Base-by-base conservation (phyloP, 2,113 vertebrate species). In the Rhea pennata region DNA sequence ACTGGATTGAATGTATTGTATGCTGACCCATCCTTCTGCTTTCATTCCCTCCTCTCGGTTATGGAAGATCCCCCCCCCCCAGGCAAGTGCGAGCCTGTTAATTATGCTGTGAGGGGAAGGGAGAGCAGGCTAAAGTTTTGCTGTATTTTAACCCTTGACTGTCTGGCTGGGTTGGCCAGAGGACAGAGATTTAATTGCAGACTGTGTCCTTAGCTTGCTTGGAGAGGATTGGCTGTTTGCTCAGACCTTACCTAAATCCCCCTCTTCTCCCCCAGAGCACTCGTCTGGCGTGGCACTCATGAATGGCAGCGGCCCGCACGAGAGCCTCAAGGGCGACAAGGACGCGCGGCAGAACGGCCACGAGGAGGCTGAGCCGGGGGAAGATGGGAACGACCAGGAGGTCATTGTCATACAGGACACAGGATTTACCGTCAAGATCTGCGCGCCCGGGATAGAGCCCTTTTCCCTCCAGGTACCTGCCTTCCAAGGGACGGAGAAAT, bases 401-500 rank as follows among this genome's bases (percentile, higher is more conserved):
- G 99, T 99, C 95, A 99, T 99, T 15, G 99, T 99, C 92, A 99
- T 99, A 93, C 99, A 99, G 98, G 99, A 99, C 97, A 99, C 99
- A 0, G 99, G 99, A 87, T 99, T 99, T 95, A 99, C 98, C 2
- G 99, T 99, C 85, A 99, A 99, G 98, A 99, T 99, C 95, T 99
- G 99, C 83, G 99, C 98, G 1, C 99, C 99, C 0, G 99, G 98
- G 22, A 98, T 99, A 5, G 99, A 99, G 96, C 98, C 98, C 24
- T 99, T 99, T 78, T 98, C 99, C 83, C 96, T 99, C 72, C 99
- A 99, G 99, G 99, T 99, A 95, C 91, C 71, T 61, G 39, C 59
- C 31, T 33, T 75, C 0, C 8, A 44, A 20, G 44, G 7, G 22
- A 23, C 3, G 44, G 6, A 3, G 36, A 20, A 39, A 39, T n/a